Evolutionary conservation across 1,140 invertebrate genomes (phyloP).

Genomic region (Coenobita brevimanus): DNA sequence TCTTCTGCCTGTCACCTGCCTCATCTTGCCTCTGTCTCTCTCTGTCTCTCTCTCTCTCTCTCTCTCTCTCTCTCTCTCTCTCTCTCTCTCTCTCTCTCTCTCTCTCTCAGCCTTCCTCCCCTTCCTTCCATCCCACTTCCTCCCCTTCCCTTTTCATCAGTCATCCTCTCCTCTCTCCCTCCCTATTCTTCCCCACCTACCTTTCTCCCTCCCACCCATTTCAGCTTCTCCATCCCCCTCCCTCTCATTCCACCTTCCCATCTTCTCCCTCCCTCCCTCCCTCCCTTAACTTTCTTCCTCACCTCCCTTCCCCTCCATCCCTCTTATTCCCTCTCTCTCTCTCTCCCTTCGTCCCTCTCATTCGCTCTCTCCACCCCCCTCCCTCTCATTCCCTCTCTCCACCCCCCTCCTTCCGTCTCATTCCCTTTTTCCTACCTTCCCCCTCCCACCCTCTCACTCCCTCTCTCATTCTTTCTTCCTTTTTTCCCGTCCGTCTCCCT

Average conservation of each 20-base stretch:
- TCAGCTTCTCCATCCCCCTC: not conserved
- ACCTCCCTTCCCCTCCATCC: not conserved
- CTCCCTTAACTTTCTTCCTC: not conserved
- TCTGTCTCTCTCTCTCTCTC: not conserved
- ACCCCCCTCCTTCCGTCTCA: not conserved
- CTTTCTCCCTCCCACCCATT: not conserved
- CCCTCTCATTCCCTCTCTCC: not conserved
- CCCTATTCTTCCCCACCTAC: not conserved
- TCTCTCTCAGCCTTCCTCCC: not conserved
- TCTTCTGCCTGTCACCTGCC: not conserved
- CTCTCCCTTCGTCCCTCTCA: not conserved
- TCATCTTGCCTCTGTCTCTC: not conserved
- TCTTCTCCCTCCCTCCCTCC: not conserved
- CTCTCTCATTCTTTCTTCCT: no score
- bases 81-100: not conserved
- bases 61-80: not conserved
- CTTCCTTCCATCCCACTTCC: not conserved
- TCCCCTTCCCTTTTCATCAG: not conserved
- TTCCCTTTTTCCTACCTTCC: not conserved
- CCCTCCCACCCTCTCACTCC: not conserved
- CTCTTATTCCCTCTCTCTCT: not conserved
- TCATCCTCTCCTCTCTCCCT: not conserved
- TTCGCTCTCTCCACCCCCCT: not conserved
- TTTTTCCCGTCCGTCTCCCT: no score
- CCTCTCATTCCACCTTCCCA: not conserved